Conservation (phyloP, 2,797 vertebrate genomes). For the Pachyuromys duprasi region DNA sequence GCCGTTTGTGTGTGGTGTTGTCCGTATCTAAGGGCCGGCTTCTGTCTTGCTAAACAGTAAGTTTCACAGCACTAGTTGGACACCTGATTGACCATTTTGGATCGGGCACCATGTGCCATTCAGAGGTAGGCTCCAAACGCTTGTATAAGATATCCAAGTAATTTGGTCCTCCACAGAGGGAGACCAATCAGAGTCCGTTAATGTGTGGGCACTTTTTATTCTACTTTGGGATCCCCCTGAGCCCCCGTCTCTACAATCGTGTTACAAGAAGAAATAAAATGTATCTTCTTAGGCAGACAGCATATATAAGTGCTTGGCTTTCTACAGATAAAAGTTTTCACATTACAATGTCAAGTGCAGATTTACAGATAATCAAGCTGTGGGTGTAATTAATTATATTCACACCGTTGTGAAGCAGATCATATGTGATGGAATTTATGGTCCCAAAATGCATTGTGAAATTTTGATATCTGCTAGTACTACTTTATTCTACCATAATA, state of each 20-base stretch:
- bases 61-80: background rate
- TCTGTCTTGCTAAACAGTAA: background rate
- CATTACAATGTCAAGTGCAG: background rate
- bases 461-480: background rate
- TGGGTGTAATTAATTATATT: background rate
- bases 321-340: background rate
- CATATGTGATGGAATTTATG: background rate
- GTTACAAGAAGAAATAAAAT: background rate
- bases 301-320: background rate
- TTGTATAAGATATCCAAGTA: too few relatives aligned
- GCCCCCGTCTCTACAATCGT: background rate
- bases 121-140: background rate
- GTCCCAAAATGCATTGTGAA: background rate
- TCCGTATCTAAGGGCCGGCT: background rate
- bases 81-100: background rate
- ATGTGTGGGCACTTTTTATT: background rate
- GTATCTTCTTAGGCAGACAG: background rate
- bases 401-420: background rate
- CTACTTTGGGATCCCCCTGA: background rate
- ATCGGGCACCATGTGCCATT: background rate
- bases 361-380: conserved; percentile 42
- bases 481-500: background rate
- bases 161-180: background rate
- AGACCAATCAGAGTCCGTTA: background rate
- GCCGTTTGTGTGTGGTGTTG: background rate